Conservation (phyloP, 1,140 invertebrate genomes). For the Sminthurides bifidus region DNA sequence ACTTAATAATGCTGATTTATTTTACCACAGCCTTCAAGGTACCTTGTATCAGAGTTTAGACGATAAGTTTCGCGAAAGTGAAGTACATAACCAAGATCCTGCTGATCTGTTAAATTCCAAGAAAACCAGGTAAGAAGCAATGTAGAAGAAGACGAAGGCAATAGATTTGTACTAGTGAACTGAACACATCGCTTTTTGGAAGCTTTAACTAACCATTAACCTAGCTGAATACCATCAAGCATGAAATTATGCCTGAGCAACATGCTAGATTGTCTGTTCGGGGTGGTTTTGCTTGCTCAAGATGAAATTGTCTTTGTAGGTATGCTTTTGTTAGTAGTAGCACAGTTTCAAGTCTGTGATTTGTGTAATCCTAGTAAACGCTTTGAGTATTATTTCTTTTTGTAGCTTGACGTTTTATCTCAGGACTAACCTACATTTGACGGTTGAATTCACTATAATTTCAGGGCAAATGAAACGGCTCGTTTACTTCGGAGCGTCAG, state of each 20-base stretch:
- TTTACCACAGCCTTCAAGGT: slow-evolving; percentile 48
- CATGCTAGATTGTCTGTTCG: no score
- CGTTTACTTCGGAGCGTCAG: slow-evolving; percentile 81
- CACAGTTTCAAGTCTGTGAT: no score
- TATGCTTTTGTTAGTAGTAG: no score
- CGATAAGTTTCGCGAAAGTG: slow-evolving; percentile 77
- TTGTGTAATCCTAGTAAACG: no score
- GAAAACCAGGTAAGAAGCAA: slow-evolving; percentile 39
- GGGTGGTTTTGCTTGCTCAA: no score
- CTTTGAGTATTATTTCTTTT: no score
- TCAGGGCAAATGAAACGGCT: slow-evolving; percentile 92
- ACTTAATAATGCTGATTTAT: neutral
- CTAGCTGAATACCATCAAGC: neutral
- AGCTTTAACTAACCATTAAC: neutral
- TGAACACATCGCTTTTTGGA: neutral
- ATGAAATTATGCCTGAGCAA: neutral
- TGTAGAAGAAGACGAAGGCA: neutral
- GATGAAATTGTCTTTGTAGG: neutral
- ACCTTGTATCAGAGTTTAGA: slow-evolving; percentile 75
- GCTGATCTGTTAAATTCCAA: slow-evolving; percentile 47
- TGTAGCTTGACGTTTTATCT: no score
- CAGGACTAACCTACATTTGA: no score
- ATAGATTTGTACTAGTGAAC: neutral
- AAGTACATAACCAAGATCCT: slow-evolving; percentile 73
- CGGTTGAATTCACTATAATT: no score